phyloP scores from a whole-genome alignment of 2,888 invertebrate species.

The Deilephila elpenor region DNA sequence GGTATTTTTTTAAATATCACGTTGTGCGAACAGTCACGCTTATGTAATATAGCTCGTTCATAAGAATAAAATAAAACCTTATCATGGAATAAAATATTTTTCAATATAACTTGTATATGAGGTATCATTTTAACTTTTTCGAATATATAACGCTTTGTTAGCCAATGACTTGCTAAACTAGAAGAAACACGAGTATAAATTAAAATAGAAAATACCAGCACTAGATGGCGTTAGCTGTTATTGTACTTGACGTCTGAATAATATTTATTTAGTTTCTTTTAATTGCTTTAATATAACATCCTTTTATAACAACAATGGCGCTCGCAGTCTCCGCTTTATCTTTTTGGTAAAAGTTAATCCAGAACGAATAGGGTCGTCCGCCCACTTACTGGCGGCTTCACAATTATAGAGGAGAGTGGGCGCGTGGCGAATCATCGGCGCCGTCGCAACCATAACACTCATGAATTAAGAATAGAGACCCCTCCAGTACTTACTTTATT shows the following conservation, averaged over 20 bases:
- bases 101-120: too few relatives aligned
- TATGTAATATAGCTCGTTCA: too few relatives aligned
- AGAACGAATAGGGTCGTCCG: constrained; percentile 48
- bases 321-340: constrained; percentile 15
- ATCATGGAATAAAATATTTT: too few relatives aligned
- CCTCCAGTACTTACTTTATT: constrained; percentile 28
- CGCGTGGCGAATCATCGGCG: constrained; percentile 65
- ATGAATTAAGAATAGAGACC: constrained; percentile 53
- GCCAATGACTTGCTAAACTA: constrained; percentile 16
- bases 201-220: neutral
- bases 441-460: constrained; percentile 57
- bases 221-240: constrained; percentile 11
- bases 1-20: neutral
- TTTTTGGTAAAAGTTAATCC: constrained; percentile 46
- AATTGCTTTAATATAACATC: neutral
- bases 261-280: neutral
- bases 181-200: neutral
- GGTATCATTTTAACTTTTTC: neutral
- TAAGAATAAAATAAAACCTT: too few relatives aligned
- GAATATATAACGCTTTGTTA: neutral
- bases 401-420: constrained; percentile 57
- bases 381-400: constrained; percentile 52
- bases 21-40: neutral
- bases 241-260: neutral
- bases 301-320: constrained; percentile 1